Conservation (phyloP, 2,888 invertebrate genomes). For the Schizotus pectinicornis region DNA sequence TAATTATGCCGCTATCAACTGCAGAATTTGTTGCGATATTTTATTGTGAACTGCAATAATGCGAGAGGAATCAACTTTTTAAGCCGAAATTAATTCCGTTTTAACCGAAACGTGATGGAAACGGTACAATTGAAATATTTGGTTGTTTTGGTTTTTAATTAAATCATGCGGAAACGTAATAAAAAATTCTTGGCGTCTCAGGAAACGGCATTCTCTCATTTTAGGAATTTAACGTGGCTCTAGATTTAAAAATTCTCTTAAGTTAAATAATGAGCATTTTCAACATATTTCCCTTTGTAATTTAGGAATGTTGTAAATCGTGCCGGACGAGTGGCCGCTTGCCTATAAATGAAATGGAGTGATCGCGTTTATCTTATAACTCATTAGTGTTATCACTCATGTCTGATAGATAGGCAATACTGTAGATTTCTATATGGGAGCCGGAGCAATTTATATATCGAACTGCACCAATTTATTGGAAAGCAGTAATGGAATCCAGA, state of each 20-base stretch:
- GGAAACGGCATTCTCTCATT: conserved; percentile 6
- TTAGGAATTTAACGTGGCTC: conserved; percentile 1
- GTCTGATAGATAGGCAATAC: not conserved
- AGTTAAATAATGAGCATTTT: too few relatives aligned
- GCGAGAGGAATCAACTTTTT: too few relatives aligned
- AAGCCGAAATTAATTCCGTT: too few relatives aligned
- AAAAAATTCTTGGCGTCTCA: not conserved
- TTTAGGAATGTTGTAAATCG: too few relatives aligned
- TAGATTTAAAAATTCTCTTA: conserved; percentile 16
- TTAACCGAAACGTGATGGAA: too few relatives aligned
- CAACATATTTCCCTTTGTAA: too few relatives aligned
- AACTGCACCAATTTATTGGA: conserved; percentile 1
- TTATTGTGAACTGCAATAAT: not conserved
- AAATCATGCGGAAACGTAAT: conserved; percentile 12
- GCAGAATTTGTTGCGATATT: too few relatives aligned
- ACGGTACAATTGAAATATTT: too few relatives aligned
- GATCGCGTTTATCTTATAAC: not conserved
- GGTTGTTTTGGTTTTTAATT: conserved; percentile 8
- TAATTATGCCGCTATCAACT: conserved; percentile 2
- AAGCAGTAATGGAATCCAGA: not conserved
- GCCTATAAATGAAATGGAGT: not conserved
- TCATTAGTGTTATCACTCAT: conserved; percentile 6
- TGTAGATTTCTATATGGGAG: not conserved
- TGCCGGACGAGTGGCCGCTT: not conserved
- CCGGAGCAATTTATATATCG: conserved; percentile 4